Evolutionary conservation across 2,113 vertebrate species (phyloP).

Genomic region (Pachypanchax playfairii): DNA sequence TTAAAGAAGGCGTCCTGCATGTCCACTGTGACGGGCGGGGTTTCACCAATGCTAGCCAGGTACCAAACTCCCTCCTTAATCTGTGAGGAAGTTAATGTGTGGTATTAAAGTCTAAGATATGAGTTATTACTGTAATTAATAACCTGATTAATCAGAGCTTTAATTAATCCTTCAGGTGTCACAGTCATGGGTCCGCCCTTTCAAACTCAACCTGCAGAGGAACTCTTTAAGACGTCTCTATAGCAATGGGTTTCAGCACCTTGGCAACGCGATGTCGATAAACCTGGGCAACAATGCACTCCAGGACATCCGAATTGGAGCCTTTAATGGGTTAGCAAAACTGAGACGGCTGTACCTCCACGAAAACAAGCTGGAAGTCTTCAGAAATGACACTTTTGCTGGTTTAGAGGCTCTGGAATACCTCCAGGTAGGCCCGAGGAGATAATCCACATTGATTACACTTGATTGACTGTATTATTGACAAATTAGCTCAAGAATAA

Average conservation of each 20-base stretch:
- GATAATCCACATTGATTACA: slow-evolving; percentile 21
- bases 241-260: slow-evolving; percentile 96
- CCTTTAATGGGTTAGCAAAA: slow-evolving; percentile 91
- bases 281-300: slow-evolving; percentile 98
- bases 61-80: slow-evolving; percentile 13
- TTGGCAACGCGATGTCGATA: slow-evolving; percentile 95
- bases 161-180: slow-evolving; percentile 82
- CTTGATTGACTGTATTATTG: slow-evolving; percentile 39
- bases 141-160: slow-evolving; percentile 62
- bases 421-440: slow-evolving; percentile 88
- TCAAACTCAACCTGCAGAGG: slow-evolving; percentile 98
- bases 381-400: slow-evolving; percentile 96
- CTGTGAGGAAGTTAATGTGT: too few species aligned
- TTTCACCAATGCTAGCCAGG: slow-evolving; percentile 98
- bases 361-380: slow-evolving; percentile 97
- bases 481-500: slow-evolving; percentile 20
- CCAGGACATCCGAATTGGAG: slow-evolving; percentile 97
- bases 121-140: slow-evolving; percentile 54
- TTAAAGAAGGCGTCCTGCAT: slow-evolving; percentile 97
- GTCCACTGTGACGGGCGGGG: slow-evolving; percentile 97
- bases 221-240: slow-evolving; percentile 98
- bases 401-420: slow-evolving; percentile 97
- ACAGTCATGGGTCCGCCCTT: slow-evolving; percentile 96
- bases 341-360: slow-evolving; percentile 95
- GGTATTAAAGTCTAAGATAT: too few species aligned